phyloP scores from a whole-genome alignment of 2,888 invertebrate genomes.

The Agrotis segetum region DNA sequence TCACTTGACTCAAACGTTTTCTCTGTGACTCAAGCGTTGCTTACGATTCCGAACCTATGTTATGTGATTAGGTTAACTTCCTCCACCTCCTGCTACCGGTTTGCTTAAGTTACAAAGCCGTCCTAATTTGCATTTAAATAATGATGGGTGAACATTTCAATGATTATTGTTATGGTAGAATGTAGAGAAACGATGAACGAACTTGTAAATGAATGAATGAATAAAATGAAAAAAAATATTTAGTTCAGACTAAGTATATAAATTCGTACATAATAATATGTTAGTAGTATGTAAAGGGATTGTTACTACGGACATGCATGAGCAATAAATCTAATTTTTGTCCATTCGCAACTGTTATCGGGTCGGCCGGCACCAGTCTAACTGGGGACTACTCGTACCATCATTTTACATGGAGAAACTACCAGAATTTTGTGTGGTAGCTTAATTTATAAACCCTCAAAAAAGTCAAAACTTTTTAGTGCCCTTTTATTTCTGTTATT shows the following conservation, averaged over 20 bases:
- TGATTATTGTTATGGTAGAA: background rate
- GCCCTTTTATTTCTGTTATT: background rate
- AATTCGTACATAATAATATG: too few species aligned
- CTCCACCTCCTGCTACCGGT: background rate
- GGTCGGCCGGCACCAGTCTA: background rate
- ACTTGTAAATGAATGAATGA: too few species aligned
- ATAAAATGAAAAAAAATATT: too few species aligned
- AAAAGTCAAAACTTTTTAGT: too few species aligned
- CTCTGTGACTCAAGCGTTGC: constrained; percentile 50
- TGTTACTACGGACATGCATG: too few species aligned
- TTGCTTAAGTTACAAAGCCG: background rate
- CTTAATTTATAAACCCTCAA: too few species aligned
- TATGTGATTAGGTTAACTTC: constrained; percentile 27
- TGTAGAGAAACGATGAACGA: too few species aligned
- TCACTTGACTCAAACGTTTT: constrained; percentile 53
- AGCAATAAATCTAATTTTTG: too few species aligned
- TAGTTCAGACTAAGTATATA: too few species aligned
- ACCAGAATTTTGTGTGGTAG: too few species aligned
- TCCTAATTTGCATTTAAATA: background rate
- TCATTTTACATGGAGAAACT: background rate
- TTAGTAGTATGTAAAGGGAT: too few species aligned
- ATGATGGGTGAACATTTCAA: background rate
- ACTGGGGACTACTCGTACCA: background rate
- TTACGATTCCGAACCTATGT: constrained; percentile 32
- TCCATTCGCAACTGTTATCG: background rate